These are phyloP conservation scores for Drosophila crucigera DNA, from an alignment of 2,888 invertebrate genomes.

Conservation along the genomic window DNA sequence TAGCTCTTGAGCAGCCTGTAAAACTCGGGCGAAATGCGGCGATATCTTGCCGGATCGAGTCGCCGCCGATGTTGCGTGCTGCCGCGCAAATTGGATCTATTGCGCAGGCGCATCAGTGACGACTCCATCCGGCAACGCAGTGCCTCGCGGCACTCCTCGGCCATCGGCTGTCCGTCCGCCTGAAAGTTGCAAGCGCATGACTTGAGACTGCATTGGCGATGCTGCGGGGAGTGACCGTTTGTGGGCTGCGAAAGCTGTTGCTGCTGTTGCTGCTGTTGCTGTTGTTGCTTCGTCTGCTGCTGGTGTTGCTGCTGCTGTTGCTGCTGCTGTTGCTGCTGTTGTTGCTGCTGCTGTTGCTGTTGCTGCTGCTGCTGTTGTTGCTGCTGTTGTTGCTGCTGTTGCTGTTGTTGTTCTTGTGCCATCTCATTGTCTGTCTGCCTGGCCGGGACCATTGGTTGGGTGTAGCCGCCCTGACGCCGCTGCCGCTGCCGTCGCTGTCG, in stretches of 20 bases:
- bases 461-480: not conserved
- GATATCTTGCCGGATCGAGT: conserved; percentile 59
- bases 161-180: conserved; percentile 63
- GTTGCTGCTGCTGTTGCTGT: not conserved
- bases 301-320: not conserved
- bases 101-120: conserved; percentile 40
- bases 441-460: not conserved
- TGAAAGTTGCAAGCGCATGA: conserved; percentile 43
- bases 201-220: conserved; percentile 21
- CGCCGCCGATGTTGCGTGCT: conserved; percentile 48
- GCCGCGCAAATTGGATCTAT: conserved; percentile 44
- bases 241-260: not conserved
- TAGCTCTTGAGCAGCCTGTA: conserved; percentile 62
- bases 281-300: not conserved
- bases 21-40: conserved; percentile 79
- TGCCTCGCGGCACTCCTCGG: conserved; percentile 43
- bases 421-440: not conserved
- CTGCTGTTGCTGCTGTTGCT: not conserved
- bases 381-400: not conserved
- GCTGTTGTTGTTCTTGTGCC: not conserved
- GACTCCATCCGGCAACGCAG: conserved; percentile 27
- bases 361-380: not conserved
- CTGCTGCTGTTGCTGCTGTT: fast-evolving
- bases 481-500: conserved; percentile 30
- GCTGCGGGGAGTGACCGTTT: not conserved